phyloP scores from a whole-genome alignment of 2,888 invertebrate genomes.

The Phragmatobia fuliginosa region DNA sequence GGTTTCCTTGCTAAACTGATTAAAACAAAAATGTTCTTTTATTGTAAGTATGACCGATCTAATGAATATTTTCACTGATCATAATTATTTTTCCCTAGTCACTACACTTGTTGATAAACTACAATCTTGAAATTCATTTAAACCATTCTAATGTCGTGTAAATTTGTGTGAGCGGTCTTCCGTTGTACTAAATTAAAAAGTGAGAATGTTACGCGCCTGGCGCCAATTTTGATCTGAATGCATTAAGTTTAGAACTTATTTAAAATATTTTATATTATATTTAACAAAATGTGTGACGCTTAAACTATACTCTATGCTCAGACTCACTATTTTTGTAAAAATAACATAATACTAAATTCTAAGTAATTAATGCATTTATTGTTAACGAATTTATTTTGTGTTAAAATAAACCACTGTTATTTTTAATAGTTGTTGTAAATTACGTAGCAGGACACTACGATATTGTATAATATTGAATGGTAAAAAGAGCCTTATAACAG shows the following conservation, averaged over 20 bases:
- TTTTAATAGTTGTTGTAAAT: conserved; percentile 60
- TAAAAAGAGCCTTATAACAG: conserved; percentile 64
- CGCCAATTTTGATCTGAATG: conserved; percentile 9
- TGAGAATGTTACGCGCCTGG: neutral
- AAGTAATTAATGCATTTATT: conserved; percentile 78
- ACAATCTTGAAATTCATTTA: conserved; percentile 18
- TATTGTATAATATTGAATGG: conserved; percentile 58
- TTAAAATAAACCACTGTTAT: conserved; percentile 66
- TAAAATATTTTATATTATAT: conserved; percentile 35
- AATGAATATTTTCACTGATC: conserved; percentile 11
- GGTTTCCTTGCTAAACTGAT: conserved; percentile 22
- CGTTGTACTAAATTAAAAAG: conserved; percentile 1
- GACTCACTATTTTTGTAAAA: conserved; percentile 71
- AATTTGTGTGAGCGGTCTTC: neutral
- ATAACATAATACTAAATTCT: conserved; percentile 55
- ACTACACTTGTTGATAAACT: conserved; percentile 22
- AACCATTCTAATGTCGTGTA: neutral
- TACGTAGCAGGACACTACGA: conserved; percentile 57
- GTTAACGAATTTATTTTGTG: conserved; percentile 84
- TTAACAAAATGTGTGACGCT: conserved; percentile 60
- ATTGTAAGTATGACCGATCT: conserved; percentile 14
- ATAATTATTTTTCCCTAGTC: conserved; percentile 29
- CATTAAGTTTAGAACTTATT: conserved; percentile 13
- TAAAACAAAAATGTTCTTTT: conserved; percentile 7
- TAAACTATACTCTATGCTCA: conserved; percentile 65